Percentiles rank a stretch among this genome's conserved stretches.
These are phyloP conservation scores for Oreohelix idahoensis DNA, from an alignment of 1,140 invertebrate genomes.

Conservation along the genomic window DNA sequence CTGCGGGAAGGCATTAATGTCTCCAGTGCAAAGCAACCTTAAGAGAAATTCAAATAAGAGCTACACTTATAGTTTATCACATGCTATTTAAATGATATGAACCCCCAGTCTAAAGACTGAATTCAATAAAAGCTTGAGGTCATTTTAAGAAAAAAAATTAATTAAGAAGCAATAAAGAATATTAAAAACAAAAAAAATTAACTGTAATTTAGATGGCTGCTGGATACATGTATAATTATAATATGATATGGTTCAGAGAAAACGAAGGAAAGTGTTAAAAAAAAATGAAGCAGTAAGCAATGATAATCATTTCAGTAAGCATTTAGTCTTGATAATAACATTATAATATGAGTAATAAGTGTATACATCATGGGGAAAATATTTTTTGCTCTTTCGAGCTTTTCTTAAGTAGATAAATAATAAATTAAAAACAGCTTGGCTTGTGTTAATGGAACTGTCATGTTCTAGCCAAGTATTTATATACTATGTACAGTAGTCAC, in stretches of 20 bases:
- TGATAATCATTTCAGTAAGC: neutral
- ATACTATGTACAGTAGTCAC: slow-evolving; percentile 16
- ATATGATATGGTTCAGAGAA: neutral
- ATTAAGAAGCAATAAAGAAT: neutral
- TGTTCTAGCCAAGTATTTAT: neutral
- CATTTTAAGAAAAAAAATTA: neutral
- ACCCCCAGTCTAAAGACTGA: neutral
- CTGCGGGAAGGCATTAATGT: too few relatives aligned
- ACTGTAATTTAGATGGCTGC: neutral
- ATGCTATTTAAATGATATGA: neutral
- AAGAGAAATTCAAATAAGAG: too few relatives aligned
- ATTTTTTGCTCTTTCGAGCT: slow-evolving; percentile 12
- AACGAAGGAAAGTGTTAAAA: neutral
- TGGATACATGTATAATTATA: neutral
- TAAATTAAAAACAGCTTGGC: slow-evolving; percentile 25
- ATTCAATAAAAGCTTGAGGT: neutral
- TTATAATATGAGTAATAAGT: slow-evolving; percentile 18
- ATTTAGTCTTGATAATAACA: slow-evolving; percentile 4
- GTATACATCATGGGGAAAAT: slow-evolving; percentile 31
- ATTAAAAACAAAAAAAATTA: neutral
- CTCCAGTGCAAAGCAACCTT: too few relatives aligned
- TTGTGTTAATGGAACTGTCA: neutral
- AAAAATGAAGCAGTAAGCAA: neutral
- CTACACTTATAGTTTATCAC: too few relatives aligned
- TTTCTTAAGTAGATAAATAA: slow-evolving; percentile 34